Evolutionary conservation across 2,113 vertebrate genomes (phyloP).

Genomic region (Shinisaurus crocodilurus): DNA sequence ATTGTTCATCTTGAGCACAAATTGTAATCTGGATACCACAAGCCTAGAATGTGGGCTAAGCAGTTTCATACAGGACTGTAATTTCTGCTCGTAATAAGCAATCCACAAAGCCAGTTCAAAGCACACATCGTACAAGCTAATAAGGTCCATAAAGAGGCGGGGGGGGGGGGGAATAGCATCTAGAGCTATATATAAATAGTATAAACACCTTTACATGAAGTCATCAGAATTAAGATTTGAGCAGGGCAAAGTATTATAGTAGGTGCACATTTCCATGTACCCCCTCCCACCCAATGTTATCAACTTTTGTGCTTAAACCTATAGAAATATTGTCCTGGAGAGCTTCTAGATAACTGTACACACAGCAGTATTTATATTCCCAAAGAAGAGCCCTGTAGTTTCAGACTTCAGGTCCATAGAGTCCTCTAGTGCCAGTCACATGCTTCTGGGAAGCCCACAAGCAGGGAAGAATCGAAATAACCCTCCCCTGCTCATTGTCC

Average conservation of each 20-base stretch:
- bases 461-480: not conserved
- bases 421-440: not conserved
- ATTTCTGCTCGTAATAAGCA: slow-evolving; percentile 1
- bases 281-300: not conserved
- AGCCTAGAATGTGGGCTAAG: not conserved
- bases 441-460: not conserved
- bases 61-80: not conserved
- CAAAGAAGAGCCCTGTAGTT: not conserved
- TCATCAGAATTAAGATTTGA: not conserved
- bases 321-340: not conserved
- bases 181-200: not conserved
- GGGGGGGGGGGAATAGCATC: not conserved
- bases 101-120: not conserved
- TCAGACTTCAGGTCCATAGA: too few relatives aligned
- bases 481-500: not conserved
- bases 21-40: not conserved
- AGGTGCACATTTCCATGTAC: not conserved
- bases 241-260: not conserved
- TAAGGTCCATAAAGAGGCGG: not conserved
- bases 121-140: not conserved
- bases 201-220: not conserved
- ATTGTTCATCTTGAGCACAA: not conserved
- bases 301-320: not conserved
- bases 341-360: not conserved
- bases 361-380: not conserved